Conservation (phyloP, 2,888 invertebrate genomes). For the Apoda limacodes region DNA sequence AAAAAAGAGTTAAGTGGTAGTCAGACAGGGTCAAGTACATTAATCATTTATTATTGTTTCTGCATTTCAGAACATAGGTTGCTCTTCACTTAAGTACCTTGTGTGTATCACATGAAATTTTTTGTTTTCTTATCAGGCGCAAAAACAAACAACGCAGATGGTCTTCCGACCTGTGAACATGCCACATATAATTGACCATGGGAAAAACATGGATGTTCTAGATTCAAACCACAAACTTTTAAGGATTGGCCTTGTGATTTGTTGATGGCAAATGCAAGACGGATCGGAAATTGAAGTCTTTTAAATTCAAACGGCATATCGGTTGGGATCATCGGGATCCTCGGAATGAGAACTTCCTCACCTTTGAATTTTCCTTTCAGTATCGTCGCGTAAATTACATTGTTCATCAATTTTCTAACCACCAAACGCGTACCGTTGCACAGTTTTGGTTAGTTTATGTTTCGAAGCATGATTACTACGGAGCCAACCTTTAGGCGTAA, state of each 20-base stretch:
- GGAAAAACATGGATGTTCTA: constrained; percentile 8
- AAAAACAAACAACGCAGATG: constrained; percentile 10
- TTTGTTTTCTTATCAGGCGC: constrained; percentile 13
- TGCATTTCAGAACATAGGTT: too few species aligned
- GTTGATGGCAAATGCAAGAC: constrained; percentile 25
- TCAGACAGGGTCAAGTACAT: too few species aligned
- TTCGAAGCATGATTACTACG: constrained; percentile 26
- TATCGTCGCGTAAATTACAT: constrained; percentile 19
- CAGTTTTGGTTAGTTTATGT: constrained; percentile 21
- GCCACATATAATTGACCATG: constrained; percentile 8
- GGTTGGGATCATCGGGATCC: constrained; percentile 17
- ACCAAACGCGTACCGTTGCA: too few species aligned
- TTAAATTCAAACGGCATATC: constrained; percentile 19
- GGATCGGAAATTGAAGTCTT: constrained; percentile 23
- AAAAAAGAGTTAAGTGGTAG: too few species aligned
- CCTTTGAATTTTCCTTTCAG: constrained; percentile 13
- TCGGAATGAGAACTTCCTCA: constrained; percentile 18
- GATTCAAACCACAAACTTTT: constrained; percentile 1
- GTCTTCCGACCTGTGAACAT: constrained; percentile 3
- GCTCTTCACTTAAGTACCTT: too few species aligned
- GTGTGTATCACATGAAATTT: too few species aligned
- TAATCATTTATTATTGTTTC: too few species aligned
- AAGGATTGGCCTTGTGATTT: constrained; percentile 26
- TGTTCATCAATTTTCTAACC: constrained; percentile 20
- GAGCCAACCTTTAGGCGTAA: constrained; percentile 25